Base-by-base conservation (phyloP, 1,140 invertebrate species). In the Dinoponera quadriceps region DNA sequence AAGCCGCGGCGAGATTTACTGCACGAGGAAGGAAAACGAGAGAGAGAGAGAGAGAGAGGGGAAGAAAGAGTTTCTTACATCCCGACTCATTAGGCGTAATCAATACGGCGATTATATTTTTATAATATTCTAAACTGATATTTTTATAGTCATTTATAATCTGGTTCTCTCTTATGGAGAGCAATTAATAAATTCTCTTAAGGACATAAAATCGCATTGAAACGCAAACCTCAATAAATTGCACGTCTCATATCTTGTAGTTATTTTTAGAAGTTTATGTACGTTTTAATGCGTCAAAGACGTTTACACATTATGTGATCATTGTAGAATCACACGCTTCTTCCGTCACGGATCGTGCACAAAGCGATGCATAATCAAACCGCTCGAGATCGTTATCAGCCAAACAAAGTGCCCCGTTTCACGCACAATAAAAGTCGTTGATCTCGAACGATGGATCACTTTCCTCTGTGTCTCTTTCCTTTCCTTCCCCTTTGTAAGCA, bases 301-400 rank as follows among this genome's bases (percentile, higher is more conserved):
- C 63, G 63, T 57, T 57, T n/a, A 18, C 25, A 25, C 13, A 49
- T 69, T 69, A 48, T 77, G n/a, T 22, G 60, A 5, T 44, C 38
- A 44, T 9, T 44, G 38, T 9, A 9, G 38, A 44, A 11, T 11
- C 54, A 44, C 3, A 38, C 18, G 51, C 29, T 66, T 48, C 73
- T 66, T 65, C 62, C n/a, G 62, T 66, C 51, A 59, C 22, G 51
- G 14, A 20, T 49, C 20, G 38, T 11, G 16, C 78, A 78, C 62
- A 83, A 78, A 83, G 73, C 54, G n/a, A 22, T 74, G 82, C 44
- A 83, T 78, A 83, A 68, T 83, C 33, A 38, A 33, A 66, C 74
- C 48, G 55, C 9, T 54, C 77, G 25, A 72, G 77, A 81, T 72
- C 25, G 68, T 71, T 81, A 81, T 81, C 66, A 66, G 11, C 57